Evolutionary conservation across 2,888 invertebrate genomes (phyloP).

Genomic region (Dendrolimus pini): DNA sequence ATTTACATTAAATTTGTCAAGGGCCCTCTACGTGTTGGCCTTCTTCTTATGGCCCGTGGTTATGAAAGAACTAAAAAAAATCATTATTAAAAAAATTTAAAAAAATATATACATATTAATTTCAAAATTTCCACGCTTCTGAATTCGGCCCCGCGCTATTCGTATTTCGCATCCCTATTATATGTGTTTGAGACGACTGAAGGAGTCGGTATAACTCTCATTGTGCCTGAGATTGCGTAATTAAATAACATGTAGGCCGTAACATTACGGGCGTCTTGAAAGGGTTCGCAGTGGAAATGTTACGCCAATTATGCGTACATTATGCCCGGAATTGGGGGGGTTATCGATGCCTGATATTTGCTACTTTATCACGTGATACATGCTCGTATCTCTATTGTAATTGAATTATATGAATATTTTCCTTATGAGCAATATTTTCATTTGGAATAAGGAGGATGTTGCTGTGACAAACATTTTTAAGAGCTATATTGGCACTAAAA

Average conservation of each 20-base stretch:
- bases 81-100: too few species aligned
- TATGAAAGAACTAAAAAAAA: too few species aligned
- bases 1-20: too few species aligned
- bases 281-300: slow-evolving; percentile 73
- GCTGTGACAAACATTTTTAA: too few species aligned
- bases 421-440: neutral
- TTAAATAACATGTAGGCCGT: slow-evolving; percentile 75
- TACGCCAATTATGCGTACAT: slow-evolving; percentile 75
- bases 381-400: neutral
- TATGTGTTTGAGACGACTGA: slow-evolving; percentile 36
- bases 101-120: too few species aligned
- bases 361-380: neutral
- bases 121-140: slow-evolving; percentile 13
- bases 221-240: slow-evolving; percentile 72
- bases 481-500: too few species aligned
- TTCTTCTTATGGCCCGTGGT: too few species aligned
- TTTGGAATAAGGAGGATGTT: neutral
- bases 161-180: slow-evolving; percentile 23
- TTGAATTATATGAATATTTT: too few species aligned
- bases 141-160: slow-evolving; percentile 26
- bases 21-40: too few species aligned
- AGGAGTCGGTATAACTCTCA: slow-evolving; percentile 64
- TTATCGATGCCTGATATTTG: slow-evolving; percentile 51
- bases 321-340: slow-evolving; percentile 66
- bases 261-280: slow-evolving; percentile 70